Conservation (phyloP, 2,113 vertebrate species). For the Bolborhynchus lineola region DNA sequence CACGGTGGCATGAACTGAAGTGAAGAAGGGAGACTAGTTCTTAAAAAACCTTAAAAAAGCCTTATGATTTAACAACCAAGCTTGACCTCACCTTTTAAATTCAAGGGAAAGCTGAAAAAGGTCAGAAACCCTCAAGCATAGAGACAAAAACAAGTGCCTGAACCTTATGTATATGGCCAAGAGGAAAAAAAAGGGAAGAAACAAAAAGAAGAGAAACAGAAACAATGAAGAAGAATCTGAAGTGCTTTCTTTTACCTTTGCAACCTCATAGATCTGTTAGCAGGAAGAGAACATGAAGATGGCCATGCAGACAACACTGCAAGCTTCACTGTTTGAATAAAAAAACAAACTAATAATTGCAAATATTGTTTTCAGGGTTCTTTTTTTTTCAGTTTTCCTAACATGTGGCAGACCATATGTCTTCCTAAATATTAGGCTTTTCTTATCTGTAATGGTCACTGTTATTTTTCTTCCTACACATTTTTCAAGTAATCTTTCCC, state of each 20-base stretch:
- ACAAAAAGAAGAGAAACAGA: neutral
- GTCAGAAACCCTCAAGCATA: neutral
- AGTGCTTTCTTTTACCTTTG: neutral
- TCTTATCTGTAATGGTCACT: neutral
- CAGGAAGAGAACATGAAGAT: neutral
- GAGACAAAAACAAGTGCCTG: neutral
- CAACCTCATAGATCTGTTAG: neutral
- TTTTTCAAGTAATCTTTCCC: constrained; percentile 11
- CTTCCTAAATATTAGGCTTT: constrained; percentile 17
- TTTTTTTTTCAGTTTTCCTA: neutral
- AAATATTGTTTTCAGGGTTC: neutral
- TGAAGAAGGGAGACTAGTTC: neutral
- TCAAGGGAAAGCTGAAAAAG: neutral
- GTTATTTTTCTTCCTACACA: constrained; percentile 5
- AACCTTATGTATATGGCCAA: neutral
- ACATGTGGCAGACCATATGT: neutral
- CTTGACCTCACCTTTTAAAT: neutral
- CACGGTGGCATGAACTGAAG: neutral
- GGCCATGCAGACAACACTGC: neutral
- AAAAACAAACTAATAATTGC: neutral
- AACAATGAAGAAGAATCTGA: neutral
- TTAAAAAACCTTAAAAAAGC: neutral
- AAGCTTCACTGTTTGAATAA: neutral
- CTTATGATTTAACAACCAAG: neutral
- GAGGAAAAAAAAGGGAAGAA: neutral